Base-by-base conservation (phyloP, 2,797 vertebrate species). In the Halcyon smyrnensis region DNA sequence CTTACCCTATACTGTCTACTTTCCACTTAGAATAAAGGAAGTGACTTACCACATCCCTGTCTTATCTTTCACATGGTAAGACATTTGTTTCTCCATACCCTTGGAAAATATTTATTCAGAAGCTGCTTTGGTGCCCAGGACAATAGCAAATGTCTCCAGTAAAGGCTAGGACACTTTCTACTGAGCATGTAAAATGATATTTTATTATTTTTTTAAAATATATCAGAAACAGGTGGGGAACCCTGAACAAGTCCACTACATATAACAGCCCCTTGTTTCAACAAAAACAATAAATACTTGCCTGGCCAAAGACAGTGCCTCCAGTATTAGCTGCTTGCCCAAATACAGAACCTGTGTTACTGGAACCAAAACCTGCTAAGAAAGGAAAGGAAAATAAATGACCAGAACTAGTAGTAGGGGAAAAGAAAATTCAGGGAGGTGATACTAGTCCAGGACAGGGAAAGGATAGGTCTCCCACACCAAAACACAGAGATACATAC, bases 231-330 rank as follows among this genome's bases (percentile, higher is more conserved):
- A 76, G 28, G 16, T 4, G 57, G 41, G 21, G 50, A 84, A 45
- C 24, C 32, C 34, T 68, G 64, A 77, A 30, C n/a, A 62, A 59
- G 34, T n/a, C 2, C 23, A 53, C 41, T n/a, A 9, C 9, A 73
- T 0, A 0, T 30, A 64, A 53, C 16, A 77, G 62, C 5, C 13
- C 17, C 36, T 15, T 37, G 9, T 25, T 82, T 56, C 37, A 63
- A 36, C 17, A 69, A 50, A 90, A 51, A 7, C 41, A 64, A 28
- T 34, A 45, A 81, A 67, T 25, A 89, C 32, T 97, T 98, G 99
- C 99, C 99, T 99, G 99, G 96, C 99, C 99, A 87, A 99, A 99
- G 79, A 99, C 97, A 34, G 95, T 97, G 28, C 98, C 97, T 12
- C 97, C 95, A 79, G 96, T 84, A 64, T 93, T 98, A 50, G 98